Conservation (phyloP, 2,113 vertebrate species). For the Lophotis ruficrista region DNA sequence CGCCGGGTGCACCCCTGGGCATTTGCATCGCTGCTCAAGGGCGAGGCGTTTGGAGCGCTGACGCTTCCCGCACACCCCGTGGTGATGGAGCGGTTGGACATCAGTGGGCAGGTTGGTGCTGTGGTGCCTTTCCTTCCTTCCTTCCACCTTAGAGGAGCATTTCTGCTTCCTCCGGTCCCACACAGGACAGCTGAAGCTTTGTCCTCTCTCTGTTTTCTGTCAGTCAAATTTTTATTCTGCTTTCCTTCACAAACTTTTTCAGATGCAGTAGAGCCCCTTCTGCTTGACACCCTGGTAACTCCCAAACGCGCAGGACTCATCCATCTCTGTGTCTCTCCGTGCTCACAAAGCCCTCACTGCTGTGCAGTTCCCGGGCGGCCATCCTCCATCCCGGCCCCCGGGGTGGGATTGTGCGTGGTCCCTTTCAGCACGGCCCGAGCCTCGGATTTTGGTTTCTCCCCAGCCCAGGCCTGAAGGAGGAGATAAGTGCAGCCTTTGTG, state of each 20-base stretch:
- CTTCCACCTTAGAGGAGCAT: background rate
- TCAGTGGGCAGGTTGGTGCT: background rate
- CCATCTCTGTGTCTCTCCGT: background rate
- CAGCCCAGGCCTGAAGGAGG: background rate
- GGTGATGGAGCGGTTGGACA: background rate
- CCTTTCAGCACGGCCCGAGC: background rate
- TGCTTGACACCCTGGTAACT: background rate
- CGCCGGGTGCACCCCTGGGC: background rate
- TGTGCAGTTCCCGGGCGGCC: background rate
- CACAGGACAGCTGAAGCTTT: background rate
- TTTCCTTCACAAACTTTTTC: background rate
- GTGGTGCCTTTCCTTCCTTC: background rate
- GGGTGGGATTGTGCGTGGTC: rapidly evolving
- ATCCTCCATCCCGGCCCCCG: background rate
- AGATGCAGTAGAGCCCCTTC: background rate
- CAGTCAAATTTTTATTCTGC: background rate
- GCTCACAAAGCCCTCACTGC: background rate
- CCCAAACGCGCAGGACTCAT: background rate
- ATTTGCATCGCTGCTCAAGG: background rate
- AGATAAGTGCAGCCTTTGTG: background rate
- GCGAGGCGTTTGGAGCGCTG: rapidly evolving
- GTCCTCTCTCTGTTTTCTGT: background rate
- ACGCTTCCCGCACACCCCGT: rapidly evolving
- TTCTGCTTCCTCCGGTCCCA: background rate
- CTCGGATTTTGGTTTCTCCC: background rate